Conservation (phyloP, 2,797 vertebrate species). For the Lates japonicus region DNA sequence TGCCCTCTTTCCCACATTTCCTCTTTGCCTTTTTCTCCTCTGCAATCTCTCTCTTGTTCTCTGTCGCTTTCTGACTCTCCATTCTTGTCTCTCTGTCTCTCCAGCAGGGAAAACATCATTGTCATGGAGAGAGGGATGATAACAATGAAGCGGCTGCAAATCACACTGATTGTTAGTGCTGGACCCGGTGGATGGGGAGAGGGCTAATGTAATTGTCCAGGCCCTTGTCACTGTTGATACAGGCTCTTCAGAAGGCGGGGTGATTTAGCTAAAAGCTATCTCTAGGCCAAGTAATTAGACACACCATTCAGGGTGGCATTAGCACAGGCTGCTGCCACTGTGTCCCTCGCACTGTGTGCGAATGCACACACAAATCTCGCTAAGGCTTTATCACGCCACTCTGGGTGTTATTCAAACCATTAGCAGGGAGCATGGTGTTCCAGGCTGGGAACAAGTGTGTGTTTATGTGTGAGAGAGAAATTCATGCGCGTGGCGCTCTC, state of each 20-base stretch:
- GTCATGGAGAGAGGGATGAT: slow-evolving; percentile 82
- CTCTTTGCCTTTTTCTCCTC: slow-evolving; percentile 51
- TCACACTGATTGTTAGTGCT: slow-evolving; percentile 85
- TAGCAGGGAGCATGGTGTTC: slow-evolving; percentile 83
- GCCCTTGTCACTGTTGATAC: slow-evolving; percentile 89
- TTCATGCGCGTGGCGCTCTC: slow-evolving; percentile 8
- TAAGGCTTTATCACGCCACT: slow-evolving; percentile 76
- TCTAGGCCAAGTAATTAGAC: slow-evolving; percentile 89
- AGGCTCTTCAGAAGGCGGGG: slow-evolving; percentile 88
- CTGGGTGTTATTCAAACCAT: slow-evolving; percentile 88
- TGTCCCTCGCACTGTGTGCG: slow-evolving; percentile 59
- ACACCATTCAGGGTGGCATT: slow-evolving; percentile 87
- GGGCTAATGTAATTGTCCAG: slow-evolving; percentile 89
- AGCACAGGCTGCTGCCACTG: slow-evolving; percentile 78
- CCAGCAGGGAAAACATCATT: slow-evolving; percentile 83
- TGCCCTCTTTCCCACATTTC: slow-evolving; percentile 52
- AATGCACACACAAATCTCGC: slow-evolving; percentile 55
- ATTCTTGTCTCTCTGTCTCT: slow-evolving; percentile 59
- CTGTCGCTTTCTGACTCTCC: slow-evolving; percentile 51
- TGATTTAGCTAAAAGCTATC: slow-evolving; percentile 91
- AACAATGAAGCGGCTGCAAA: slow-evolving; percentile 86
- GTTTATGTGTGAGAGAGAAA: slow-evolving; percentile 61
- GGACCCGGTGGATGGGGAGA: slow-evolving; percentile 82
- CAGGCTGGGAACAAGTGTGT: slow-evolving; percentile 69
- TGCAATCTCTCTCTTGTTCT: slow-evolving; percentile 54